Base-by-base conservation (phyloP, 2,797 vertebrate species). In the Myripristis jacobus region DNA sequence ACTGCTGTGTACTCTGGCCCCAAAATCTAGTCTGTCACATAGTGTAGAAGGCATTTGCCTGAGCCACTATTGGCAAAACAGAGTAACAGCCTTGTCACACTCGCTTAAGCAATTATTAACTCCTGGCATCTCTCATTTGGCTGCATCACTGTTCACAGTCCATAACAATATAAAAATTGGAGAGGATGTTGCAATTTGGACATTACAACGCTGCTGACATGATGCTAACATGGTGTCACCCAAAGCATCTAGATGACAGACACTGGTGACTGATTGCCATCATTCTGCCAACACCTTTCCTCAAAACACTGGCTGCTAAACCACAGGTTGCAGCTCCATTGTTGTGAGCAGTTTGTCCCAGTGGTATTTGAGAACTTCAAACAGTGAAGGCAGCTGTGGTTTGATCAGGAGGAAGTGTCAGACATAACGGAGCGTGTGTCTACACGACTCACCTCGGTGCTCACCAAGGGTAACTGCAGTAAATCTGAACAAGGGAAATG, bases 91-190 rank as follows among this genome's bases (percentile, higher is more conserved):
- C 22, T 41, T 2, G 57, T 80, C 65, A 81, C 56, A 68, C 67
- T 71, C 61, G 82, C 77, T 86, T 79, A 29, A 64, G 43, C 53
- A 77, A 82, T 84, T 53, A 75, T 55, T 53, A 60, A 54, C 64
- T 51, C 51, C 52, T 76, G 52, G 22, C 59, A 62, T 74, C 66
- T 38, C 15, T 62, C 6, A 46, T 36, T 41, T 4, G 34, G 61
- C 60, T n/a, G 15, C 44, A 78, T 73, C 70, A 55, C 66, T 66
- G 36, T 60, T 71, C 52, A 19, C 51, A 43, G 9, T 34, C 10
- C 18, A 51, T 6, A 64, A 61, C 22, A 64, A 38, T 3, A 1
- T 3, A 15, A 41, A 8, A n/a, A 54, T 41, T 70, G 9, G 24
- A 31, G 51, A 76, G 8, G 11, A 57, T 38, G 47, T 4, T 46